phyloP scores from a whole-genome alignment of 2,888 invertebrate species.

The Heliconius sara region DNA sequence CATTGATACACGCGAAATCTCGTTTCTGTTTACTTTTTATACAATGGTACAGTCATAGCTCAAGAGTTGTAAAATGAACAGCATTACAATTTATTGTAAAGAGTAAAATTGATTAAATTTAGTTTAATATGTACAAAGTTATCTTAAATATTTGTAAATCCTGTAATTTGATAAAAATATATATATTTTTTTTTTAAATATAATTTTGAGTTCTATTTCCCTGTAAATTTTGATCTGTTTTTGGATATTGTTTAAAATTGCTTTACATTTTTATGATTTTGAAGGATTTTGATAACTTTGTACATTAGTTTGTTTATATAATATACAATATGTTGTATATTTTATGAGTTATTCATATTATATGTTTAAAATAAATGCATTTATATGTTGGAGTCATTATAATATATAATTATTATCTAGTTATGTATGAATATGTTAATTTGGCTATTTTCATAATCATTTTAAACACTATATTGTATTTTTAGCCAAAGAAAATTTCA shows the following conservation, averaged over 20 bases:
- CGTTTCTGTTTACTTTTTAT: not conserved
- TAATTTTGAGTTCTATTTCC: conserved; percentile 1
- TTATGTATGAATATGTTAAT: not conserved
- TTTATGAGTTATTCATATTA: conserved; percentile 46
- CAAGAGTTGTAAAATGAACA: not conserved
- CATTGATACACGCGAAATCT: too few species aligned
- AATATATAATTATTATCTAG: conserved; percentile 26
- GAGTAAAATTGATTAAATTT: not conserved
- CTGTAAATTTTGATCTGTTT: not conserved
- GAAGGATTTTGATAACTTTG: conserved; percentile 48
- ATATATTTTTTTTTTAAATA: not conserved
- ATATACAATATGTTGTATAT: conserved; percentile 52
- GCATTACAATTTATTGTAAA: not conserved
- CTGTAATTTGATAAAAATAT: not conserved
- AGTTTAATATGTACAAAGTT: conserved; percentile 20
- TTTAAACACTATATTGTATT: not conserved
- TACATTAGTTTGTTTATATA: conserved; percentile 76
- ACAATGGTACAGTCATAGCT: too few species aligned
- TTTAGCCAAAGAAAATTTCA: conserved; percentile 9
- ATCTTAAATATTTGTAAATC: conserved; percentile 16
- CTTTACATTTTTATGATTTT: not conserved
- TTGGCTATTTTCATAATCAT: not conserved
- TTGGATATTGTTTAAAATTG: not conserved
- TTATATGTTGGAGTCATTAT: conserved; percentile 30
- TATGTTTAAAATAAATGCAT: conserved; percentile 31